A percentile compares a stretch with the other conserved stretches of the same genome.
phyloP scores from a whole-genome alignment of 2,113 vertebrate genomes.

The Dromaius novaehollandiae region DNA sequence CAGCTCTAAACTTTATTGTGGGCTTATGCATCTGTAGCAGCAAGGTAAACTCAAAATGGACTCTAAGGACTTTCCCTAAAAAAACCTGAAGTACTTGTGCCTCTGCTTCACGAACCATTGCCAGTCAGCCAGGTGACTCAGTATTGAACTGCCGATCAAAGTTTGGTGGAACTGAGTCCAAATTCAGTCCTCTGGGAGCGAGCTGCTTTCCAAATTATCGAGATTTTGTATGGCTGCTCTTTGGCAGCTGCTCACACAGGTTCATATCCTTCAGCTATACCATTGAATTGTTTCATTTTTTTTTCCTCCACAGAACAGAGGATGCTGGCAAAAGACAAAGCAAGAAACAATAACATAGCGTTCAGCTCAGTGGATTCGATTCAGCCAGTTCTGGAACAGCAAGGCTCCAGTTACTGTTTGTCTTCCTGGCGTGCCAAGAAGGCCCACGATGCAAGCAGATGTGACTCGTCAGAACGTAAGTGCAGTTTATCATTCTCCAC shows the following conservation, averaged over 20 bases:
- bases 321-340: background rate
- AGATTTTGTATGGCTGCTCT: background rate
- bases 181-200: background rate
- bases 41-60: background rate
- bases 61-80: background rate
- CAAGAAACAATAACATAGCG: background rate
- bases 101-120: background rate
- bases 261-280: background rate
- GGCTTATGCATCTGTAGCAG: background rate
- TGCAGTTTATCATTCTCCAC: background rate
- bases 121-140: background rate
- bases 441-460: background rate
- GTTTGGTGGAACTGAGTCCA: background rate
- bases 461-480: background rate
- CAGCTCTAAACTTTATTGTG: background rate
- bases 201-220: background rate
- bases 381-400: background rate
- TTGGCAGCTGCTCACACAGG: background rate
- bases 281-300: background rate
- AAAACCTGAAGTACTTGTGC: fast-evolving
- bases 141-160: background rate
- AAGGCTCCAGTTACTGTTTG: background rate
- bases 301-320: background rate
- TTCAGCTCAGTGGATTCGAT: background rate
- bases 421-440: background rate